phyloP scores from a whole-genome alignment of 2,888 invertebrate species.

The Nomada hirtipes region DNA sequence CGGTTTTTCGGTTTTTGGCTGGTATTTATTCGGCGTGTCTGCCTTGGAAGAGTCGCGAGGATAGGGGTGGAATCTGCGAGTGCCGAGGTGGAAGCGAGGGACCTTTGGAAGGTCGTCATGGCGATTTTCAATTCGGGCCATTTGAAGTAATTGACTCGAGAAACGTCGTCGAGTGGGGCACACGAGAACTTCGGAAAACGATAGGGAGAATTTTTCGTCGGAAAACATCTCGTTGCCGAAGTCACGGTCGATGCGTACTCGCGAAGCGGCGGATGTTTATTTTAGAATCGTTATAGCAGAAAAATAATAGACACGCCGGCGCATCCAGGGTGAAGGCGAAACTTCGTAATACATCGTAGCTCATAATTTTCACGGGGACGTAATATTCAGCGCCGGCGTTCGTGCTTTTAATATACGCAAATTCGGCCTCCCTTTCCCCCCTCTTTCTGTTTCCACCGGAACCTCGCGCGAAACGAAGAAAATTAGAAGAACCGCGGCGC shows the following conservation, averaged over 20 bases:
- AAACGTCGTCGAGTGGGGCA: neutral
- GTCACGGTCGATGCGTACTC: slow-evolving; percentile 1
- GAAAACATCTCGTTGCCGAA: too few species aligned
- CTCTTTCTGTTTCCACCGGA: too few species aligned
- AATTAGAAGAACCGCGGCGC: neutral
- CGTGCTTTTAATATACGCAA: slow-evolving; percentile 34
- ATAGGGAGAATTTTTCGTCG: too few species aligned
- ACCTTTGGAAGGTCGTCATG: neutral
- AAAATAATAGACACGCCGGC: slow-evolving; percentile 17
- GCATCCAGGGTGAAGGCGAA: neutral
- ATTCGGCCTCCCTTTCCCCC: neutral
- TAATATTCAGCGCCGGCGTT: slow-evolving; percentile 24
- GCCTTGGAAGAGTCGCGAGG: neutral
- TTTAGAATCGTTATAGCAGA: neutral
- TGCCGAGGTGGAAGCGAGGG: neutral
- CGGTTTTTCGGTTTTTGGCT: slow-evolving; percentile 34
- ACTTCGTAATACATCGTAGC: slow-evolving; percentile 30
- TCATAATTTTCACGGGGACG: slow-evolving; percentile 38
- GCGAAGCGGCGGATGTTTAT: slow-evolving; percentile 33
- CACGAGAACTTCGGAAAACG: too few species aligned
- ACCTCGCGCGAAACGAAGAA: neutral
- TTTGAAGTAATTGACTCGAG: neutral
- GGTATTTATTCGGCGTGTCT: slow-evolving; percentile 32
- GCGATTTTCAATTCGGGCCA: neutral
- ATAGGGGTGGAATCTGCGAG: neutral